Evolutionary conservation across 2,888 invertebrate genomes (phyloP), one percentile per base, ranked within the genome.

Genomic region (Sinotaia quadrata): DNA sequence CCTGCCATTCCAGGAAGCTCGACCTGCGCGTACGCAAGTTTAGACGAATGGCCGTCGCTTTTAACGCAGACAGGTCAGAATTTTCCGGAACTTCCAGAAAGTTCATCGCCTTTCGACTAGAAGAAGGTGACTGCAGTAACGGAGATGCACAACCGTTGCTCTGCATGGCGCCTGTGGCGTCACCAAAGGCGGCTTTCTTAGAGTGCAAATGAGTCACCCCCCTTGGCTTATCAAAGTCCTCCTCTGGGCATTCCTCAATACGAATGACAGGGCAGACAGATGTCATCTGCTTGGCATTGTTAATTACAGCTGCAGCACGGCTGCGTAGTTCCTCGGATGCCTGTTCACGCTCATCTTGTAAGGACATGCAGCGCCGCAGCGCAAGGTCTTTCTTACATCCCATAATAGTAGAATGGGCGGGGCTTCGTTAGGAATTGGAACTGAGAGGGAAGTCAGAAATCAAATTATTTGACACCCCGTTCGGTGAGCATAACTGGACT

Each of bases 1-100:
- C 56, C 47, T 66, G 66, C 72, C 72, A 72, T 12, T 61, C 72
- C 54, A 66, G 44, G 29, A 61, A 66, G 29, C 72, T 72, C 34
- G 66, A 54, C n/a, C 69, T 24, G 44, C 69, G 60, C 12, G 72
- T 72, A 4, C 54, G 36, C 29, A 72, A 51, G 12, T 72, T 69
- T 4, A 72, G 52, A 21, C 68, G 56, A 2, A 58, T 61, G 5
- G 72, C 67, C n/a, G 70, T 70, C n/a, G 68, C 70, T 41, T 70
- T 71, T 18, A 70, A 47, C 33, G 60, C 52, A 4, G 52, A 54
- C 57, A 71, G 41, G 44, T 62, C 63, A 1, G 61, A 57, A 21
- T 54, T 27, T 10, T 63, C 63, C 7, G 63, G 63, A 12, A 41
- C 52, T 12, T 63, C 63, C n/a, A 63, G 41, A 21, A 63, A 54